These are phyloP conservation scores for Equus przewalskii DNA, from an alignment of 2,113 vertebrate species.

Conservation along the genomic window DNA sequence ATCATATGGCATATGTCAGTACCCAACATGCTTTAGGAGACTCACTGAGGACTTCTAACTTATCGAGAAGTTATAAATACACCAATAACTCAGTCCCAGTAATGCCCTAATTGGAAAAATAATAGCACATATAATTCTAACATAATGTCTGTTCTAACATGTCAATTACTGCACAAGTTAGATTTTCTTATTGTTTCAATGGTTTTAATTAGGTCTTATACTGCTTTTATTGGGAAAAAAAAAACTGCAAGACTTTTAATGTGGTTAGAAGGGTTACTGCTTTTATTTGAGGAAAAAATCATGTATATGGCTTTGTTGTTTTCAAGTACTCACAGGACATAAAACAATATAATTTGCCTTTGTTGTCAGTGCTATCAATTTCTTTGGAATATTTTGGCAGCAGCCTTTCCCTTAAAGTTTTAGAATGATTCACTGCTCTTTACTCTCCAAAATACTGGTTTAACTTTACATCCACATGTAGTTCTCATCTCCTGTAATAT, in stretches of 20 bases:
- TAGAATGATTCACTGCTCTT: constrained; percentile 30
- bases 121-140: constrained; percentile 74
- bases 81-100: constrained; percentile 47
- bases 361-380: neutral
- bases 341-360: constrained; percentile 42
- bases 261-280: constrained; percentile 42
- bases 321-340: constrained; percentile 7
- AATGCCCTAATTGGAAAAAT: constrained; percentile 76
- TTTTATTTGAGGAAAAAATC: neutral
- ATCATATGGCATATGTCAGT: neutral
- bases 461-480: constrained; percentile 24
- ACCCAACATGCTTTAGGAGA: constrained; percentile 28
- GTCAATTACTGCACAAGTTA: constrained; percentile 32
- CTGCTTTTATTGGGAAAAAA: neutral
- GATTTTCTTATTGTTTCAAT: constrained; percentile 57
- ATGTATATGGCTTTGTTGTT: neutral
- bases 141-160: neutral
- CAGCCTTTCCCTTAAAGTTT: neutral
- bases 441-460: constrained; percentile 10
- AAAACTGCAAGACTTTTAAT: constrained; percentile 39
- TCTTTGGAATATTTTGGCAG: neutral
- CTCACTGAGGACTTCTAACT: neutral
- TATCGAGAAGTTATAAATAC: constrained; percentile 65
- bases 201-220: constrained; percentile 73
- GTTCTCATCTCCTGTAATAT: constrained; percentile 5